Evolutionary conservation across 2,888 invertebrate genomes (phyloP).

Genomic region (Oscheius sp.): DNA sequence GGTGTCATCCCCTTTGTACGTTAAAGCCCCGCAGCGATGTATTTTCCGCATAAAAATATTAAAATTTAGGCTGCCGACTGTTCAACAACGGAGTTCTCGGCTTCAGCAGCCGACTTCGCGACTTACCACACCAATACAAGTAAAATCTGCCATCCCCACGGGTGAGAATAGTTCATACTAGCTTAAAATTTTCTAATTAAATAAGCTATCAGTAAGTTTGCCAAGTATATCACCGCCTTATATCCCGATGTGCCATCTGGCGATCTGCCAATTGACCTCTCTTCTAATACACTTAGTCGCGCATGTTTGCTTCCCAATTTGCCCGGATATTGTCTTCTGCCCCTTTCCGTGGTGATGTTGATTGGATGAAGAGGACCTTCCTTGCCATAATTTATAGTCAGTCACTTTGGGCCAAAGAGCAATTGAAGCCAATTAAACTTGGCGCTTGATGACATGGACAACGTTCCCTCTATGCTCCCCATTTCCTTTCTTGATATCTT

Average conservation of each 20-base stretch:
- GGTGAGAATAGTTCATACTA: background rate
- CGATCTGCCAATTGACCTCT: slow-evolving; percentile 32
- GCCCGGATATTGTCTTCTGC: slow-evolving; percentile 24
- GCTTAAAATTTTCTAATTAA: background rate
- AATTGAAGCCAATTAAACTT: slow-evolving; percentile 24
- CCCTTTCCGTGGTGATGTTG: slow-evolving; percentile 8
- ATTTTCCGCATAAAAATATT: background rate
- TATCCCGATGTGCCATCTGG: slow-evolving; percentile 29
- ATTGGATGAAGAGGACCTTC: background rate
- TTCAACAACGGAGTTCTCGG: slow-evolving; percentile 24
- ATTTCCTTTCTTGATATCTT: background rate
- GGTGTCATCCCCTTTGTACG: slow-evolving; percentile 15
- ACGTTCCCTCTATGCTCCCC: slow-evolving; percentile 24
- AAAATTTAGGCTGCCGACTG: slow-evolving; percentile 17
- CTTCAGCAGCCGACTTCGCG: slow-evolving; percentile 45
- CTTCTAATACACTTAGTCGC: slow-evolving; percentile 27
- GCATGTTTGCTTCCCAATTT: slow-evolving; percentile 27
- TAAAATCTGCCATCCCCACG: background rate
- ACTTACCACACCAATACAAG: slow-evolving; percentile 36
- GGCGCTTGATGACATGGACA: slow-evolving; percentile 1
- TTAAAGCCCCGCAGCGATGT: background rate
- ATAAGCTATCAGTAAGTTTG: background rate
- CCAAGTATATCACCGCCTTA: background rate
- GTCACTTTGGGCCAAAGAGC: slow-evolving; percentile 1
- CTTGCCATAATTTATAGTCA: slow-evolving; percentile 7